Evolutionary conservation across 2,888 invertebrate species (phyloP).

Genomic region (Nebria salina): DNA sequence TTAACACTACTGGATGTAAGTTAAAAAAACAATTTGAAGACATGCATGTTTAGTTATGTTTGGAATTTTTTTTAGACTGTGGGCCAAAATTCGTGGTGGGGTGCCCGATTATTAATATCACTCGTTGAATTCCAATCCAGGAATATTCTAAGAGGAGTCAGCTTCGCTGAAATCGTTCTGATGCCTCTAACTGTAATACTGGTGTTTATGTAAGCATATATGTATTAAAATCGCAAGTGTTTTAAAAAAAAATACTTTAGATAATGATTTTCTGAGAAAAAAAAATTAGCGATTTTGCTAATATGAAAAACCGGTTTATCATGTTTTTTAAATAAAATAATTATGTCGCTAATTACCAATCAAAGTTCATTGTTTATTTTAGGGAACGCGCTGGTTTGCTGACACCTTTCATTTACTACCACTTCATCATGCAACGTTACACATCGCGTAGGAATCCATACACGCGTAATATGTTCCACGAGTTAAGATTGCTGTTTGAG

Average conservation of each 20-base stretch:
- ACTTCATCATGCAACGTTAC: conserved; percentile 93
- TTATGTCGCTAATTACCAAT: conserved; percentile 20
- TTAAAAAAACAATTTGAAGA: conserved; percentile 54
- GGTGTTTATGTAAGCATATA: conserved; percentile 79
- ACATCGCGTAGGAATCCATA: conserved; percentile 95
- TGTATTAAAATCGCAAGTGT: too few relatives aligned
- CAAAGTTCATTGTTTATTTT: conserved; percentile 53
- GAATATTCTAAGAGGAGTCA: conserved; percentile 89
- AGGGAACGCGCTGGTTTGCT: conserved; percentile 92
- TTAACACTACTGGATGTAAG: conserved; percentile 91
- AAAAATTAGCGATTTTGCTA: too few relatives aligned
- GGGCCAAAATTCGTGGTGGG: conserved; percentile 93
- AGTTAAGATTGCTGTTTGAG: conserved; percentile 80
- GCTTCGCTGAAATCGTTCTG: conserved; percentile 92
- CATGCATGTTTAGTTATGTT: not conserved
- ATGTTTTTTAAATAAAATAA: too few relatives aligned
- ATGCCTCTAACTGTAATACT: conserved; percentile 85
- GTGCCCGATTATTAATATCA: conserved; percentile 84
- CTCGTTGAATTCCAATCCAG: conserved; percentile 91
- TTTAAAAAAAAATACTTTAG: too few relatives aligned
- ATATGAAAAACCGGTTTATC: too few relatives aligned
- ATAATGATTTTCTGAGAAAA: too few relatives aligned
- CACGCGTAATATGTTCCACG: conserved; percentile 91
- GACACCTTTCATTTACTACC: conserved; percentile 96
- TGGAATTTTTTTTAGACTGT: conserved; percentile 72